Evolutionary conservation across 2,888 invertebrate species (phyloP).

Genomic region (Diarsia mendica): DNA sequence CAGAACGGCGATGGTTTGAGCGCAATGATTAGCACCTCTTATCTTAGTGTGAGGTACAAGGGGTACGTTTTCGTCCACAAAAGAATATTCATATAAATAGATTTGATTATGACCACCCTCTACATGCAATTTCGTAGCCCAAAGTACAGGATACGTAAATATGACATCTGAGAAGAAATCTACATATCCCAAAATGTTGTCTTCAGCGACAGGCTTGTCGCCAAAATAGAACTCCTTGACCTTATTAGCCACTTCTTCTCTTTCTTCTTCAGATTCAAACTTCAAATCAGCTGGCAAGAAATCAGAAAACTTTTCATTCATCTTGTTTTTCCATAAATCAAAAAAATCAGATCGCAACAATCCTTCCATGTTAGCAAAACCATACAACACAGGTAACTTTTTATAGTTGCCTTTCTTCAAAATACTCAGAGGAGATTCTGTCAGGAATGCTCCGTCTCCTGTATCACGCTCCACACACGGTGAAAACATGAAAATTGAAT

Average conservation of each 20-base stretch:
- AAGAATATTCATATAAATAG: constrained; percentile 75
- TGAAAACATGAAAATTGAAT: constrained; percentile 62
- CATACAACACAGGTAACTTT: constrained; percentile 73
- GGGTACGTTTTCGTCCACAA: constrained; percentile 63
- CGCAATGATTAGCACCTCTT: constrained; percentile 70
- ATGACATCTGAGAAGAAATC: constrained; percentile 71
- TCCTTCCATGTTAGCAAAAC: constrained; percentile 78
- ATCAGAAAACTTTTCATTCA: constrained; percentile 78
- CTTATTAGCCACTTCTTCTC: constrained; percentile 65
- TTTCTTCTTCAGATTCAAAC: constrained; percentile 68
- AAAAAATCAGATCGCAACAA: constrained; percentile 66
- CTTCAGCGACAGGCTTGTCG: constrained; percentile 60
- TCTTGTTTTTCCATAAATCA: constrained; percentile 68
- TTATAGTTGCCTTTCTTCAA: constrained; percentile 67
- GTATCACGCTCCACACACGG: constrained; percentile 65
- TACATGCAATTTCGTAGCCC: constrained; percentile 68
- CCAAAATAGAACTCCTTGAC: constrained; percentile 75
- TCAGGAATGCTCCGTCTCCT: constrained; percentile 67
- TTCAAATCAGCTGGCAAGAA: constrained; percentile 76
- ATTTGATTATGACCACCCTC: constrained; percentile 73
- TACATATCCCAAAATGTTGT: constrained; percentile 67
- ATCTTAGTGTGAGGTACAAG: constrained; percentile 66
- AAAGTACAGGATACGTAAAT: constrained; percentile 66
- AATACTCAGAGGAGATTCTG: constrained; percentile 71
- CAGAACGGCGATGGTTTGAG: constrained; percentile 66